Base-by-base conservation (phyloP, 2,113 vertebrate species). In the Salvelinus namaycush region DNA sequence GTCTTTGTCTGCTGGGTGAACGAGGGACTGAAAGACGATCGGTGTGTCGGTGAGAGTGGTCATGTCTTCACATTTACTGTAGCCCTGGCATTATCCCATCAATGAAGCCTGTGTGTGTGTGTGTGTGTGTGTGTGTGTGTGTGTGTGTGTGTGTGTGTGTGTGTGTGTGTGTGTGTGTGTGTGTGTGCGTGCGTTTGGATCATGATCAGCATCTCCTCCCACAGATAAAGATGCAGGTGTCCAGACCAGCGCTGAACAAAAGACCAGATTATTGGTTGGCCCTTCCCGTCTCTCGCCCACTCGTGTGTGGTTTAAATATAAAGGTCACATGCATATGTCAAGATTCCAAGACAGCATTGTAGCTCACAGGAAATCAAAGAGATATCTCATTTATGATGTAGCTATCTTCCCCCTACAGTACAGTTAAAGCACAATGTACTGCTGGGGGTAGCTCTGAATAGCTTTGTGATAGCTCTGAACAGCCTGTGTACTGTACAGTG, bases 161-260 rank as follows among this genome's bases (percentile, higher is more conserved):
- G 27, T 29, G 29, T 3, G 29, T 29, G 29, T 29, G 29, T 29
- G 29, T 29, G 29, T 70, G 59, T 54, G 49, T 76, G 49, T 68
- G 74, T 76, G 27, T 44, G 20, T 68, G 27, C 26, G 67, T 16
- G 4, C 24, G 18, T 34, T 70, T 73, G 65, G 76, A 70, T 66
- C 72, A 22, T 62, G 2, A 6, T 54, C 14, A 51, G 70, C 67
- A 54, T 69, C 57, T 72, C 72, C 86, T 76, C 74, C 72, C 48
- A 76, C 88, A 51, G 83, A 86, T 87, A 67, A 84, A 72, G 81
- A 84, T 48, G 80, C 89, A 89, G 90, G 88, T 90, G 87, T 82
- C 87, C 62, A 11, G 27, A 22, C 20, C 39, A 22, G 60, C 20
- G n/a, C 51, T 12, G 60, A 72, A 83, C 70, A 80, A 84, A 75